A percentile compares a stretch with the other conserved stretches of the same genome.
Conservation (phyloP, 2,113 vertebrate species). For the Brachyhypopomus gauderio region DNA sequence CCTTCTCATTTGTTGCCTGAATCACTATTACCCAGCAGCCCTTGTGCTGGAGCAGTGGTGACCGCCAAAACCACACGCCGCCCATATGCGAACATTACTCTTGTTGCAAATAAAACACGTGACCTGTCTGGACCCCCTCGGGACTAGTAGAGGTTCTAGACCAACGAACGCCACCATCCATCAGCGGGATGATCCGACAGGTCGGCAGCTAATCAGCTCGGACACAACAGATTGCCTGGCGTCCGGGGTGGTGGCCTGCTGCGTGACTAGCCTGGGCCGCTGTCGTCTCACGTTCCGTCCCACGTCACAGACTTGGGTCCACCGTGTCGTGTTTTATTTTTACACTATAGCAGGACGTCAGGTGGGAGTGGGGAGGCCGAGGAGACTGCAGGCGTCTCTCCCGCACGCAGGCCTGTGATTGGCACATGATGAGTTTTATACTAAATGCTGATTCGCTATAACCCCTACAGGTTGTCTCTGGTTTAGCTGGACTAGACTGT, state of each 20-base stretch:
- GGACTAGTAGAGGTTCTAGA: conserved; percentile 51
- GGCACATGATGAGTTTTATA: neutral
- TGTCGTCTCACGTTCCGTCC: conserved; percentile 61
- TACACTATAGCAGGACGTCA: neutral
- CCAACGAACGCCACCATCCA: conserved; percentile 68
- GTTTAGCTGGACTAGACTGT: too few relatives aligned
- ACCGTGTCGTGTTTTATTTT: neutral
- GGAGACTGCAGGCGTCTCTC: neutral
- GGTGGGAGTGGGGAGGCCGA: neutral
- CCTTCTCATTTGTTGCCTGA: neutral
- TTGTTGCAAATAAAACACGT: conserved; percentile 62
- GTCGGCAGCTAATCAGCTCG: conserved; percentile 69
- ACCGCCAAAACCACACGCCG: neutral
- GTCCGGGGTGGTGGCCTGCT: conserved; percentile 69
- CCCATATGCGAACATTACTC: neutral
- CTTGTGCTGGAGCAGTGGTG: neutral
- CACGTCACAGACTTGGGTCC: conserved; percentile 60
- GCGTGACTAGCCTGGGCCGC: conserved; percentile 63
- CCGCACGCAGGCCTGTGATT: neutral
- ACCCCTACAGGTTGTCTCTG: too few relatives aligned
- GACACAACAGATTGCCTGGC: conserved; percentile 72
- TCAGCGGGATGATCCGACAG: conserved; percentile 64
- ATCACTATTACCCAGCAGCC: neutral
- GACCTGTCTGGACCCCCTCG: conserved; percentile 55
- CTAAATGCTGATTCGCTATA: neutral